Conservation (phyloP, 2,113 vertebrate genomes). For the Mormyrus lacerda region DNA sequence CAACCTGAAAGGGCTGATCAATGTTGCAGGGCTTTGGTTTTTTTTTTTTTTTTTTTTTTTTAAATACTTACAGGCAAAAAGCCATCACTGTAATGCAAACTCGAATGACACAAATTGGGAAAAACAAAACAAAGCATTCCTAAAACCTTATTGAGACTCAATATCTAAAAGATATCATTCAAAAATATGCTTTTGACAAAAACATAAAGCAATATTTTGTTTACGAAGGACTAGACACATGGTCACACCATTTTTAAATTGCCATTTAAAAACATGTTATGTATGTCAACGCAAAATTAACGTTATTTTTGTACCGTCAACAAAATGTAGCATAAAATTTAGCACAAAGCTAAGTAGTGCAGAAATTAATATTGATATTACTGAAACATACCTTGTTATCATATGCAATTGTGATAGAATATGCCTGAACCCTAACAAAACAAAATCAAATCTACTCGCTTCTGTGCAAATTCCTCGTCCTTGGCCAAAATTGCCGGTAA, state of each 20-base stretch:
- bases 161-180: background rate
- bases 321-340: background rate
- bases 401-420: background rate
- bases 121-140: background rate
- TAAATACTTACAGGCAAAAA: background rate
- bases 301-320: background rate
- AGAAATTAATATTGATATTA: background rate
- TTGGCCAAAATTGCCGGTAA: background rate
- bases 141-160: background rate
- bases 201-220: background rate
- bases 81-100: background rate
- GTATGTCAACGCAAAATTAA: background rate
- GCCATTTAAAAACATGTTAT: background rate
- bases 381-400: background rate
- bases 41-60: background rate
- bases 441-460: background rate
- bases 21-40: conserved; percentile 14
- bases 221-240: background rate
- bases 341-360: background rate
- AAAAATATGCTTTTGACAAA: background rate
- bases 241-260: background rate
- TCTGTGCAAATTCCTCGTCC: background rate
- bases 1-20: conserved; percentile 36
- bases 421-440: background rate
- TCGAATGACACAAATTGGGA: background rate